phyloP scores from a whole-genome alignment of 2,113 vertebrate genomes.

The Butastur rufipennis region DNA sequence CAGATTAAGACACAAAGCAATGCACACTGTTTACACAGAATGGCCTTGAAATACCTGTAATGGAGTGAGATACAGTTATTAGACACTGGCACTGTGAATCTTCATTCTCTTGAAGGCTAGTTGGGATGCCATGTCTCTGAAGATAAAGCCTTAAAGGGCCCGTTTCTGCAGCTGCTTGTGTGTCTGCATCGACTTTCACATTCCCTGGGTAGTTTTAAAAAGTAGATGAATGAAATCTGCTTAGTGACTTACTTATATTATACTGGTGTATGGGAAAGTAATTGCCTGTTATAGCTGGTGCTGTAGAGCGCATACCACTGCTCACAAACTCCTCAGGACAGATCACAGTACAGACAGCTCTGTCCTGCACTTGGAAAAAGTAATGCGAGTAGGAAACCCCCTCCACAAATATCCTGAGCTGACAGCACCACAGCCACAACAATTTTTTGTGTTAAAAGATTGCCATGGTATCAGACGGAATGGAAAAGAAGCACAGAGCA shows the following conservation, averaged over 20 bases:
- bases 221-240: constrained; percentile 42
- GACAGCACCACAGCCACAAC: background rate
- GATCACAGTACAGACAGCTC: background rate
- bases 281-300: background rate
- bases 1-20: constrained; percentile 71
- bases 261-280: constrained; percentile 6
- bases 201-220: constrained; percentile 49
- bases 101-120: constrained; percentile 54
- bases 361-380: background rate
- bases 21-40: constrained; percentile 48
- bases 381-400: background rate
- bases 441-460: background rate
- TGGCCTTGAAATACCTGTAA: constrained; percentile 74
- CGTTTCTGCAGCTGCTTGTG: background rate
- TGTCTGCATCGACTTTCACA: constrained; percentile 53
- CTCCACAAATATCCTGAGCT: background rate
- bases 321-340: background rate
- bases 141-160: constrained; percentile 64
- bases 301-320: background rate
- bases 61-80: constrained; percentile 75
- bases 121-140: background rate
- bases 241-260: constrained; percentile 60
- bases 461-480: background rate
- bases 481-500: background rate
- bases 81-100: constrained; percentile 62